phyloP scores from a whole-genome alignment of 2,113 vertebrate genomes.

The Psephotus haematonotus region DNA sequence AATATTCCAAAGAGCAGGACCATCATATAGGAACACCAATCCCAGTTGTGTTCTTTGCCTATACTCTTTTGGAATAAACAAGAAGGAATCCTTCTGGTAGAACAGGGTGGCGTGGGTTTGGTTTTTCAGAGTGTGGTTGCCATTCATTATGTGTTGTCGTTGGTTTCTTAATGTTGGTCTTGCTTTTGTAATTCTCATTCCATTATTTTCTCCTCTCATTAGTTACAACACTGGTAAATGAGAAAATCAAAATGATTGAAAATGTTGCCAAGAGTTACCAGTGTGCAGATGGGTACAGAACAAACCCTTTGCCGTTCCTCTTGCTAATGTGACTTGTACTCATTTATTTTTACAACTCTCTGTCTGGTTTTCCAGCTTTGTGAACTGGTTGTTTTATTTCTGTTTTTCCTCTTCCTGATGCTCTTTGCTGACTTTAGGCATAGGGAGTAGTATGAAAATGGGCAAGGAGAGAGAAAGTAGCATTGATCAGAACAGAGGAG shows the following conservation, averaged over 20 bases:
- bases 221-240: background rate
- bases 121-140: background rate
- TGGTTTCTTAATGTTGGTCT: background rate
- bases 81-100: background rate
- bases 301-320: background rate
- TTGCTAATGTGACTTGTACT: background rate
- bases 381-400: background rate
- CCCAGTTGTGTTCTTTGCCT: background rate
- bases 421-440: background rate
- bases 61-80: background rate
- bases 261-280: background rate
- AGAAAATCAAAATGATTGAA: background rate
- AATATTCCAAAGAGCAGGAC: background rate
- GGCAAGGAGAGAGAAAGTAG: background rate
- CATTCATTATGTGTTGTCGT: background rate
- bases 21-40: rapidly evolving
- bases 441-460: background rate
- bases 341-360: background rate
- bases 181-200: background rate
- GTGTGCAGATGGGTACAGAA: background rate
- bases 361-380: background rate
- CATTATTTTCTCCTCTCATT: background rate
- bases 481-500: background rate
- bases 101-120: background rate
- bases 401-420: background rate